These are phyloP conservation scores for Acomys russatus DNA, from an alignment of 2,797 vertebrate genomes.

Conservation along the genomic window DNA sequence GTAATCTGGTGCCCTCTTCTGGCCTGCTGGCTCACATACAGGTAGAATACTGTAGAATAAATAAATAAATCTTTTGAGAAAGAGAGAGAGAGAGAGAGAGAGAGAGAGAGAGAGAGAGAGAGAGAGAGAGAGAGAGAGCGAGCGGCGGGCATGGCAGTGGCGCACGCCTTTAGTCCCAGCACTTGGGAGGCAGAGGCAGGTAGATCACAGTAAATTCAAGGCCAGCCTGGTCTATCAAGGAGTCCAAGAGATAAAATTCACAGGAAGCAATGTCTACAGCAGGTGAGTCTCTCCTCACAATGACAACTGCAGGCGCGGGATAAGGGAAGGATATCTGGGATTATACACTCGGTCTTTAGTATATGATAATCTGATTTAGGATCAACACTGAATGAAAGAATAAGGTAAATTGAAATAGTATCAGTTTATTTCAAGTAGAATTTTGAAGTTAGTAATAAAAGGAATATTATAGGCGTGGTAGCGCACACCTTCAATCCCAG, in stretches of 20 bases:
- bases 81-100: no score
- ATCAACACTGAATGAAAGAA: neutral
- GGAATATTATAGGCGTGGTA: neutral
- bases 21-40: no score
- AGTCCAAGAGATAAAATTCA: neutral
- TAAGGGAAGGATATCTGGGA: neutral
- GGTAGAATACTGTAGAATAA: no score
- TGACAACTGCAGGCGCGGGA: neutral
- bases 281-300: neutral
- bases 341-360: neutral
- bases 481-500: neutral
- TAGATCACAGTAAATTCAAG: neutral
- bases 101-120: no score
- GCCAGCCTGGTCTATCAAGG: neutral
- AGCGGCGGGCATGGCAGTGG: neutral
- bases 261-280: neutral
- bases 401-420: neutral
- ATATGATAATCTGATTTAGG: neutral
- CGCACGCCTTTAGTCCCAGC: neutral
- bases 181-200: neutral
- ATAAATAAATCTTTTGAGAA: no score
- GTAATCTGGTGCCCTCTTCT: no score
- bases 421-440: neutral
- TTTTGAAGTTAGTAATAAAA: neutral
- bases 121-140: no score